Conservation (phyloP, 2,797 vertebrate species). For the Rhabdomys pumilio region DNA sequence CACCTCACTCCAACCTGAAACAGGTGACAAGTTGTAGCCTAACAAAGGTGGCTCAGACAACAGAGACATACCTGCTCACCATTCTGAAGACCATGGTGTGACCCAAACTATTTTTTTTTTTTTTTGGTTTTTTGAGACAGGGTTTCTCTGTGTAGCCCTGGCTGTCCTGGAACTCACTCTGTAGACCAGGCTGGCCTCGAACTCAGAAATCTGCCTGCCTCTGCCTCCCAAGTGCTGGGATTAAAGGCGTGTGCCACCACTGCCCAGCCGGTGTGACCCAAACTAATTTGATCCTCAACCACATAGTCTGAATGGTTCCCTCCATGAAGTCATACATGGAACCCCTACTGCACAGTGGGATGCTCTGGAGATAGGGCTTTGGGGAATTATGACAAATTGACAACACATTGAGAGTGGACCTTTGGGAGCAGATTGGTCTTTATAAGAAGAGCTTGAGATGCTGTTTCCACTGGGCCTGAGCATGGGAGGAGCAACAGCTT, state of each 20-base stretch:
- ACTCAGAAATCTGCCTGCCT: no score
- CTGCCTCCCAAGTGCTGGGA: no score
- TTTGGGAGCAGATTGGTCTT: not conserved
- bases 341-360: not conserved
- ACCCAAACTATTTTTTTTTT: no score
- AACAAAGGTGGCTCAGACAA: not conserved
- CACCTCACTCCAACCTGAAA: not conserved
- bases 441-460: not conserved
- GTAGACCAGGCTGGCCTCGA: no score
- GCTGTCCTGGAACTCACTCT: no score
- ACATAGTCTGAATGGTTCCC: not conserved
- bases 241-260: no score
- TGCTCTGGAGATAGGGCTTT: not conserved
- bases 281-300: not conserved
- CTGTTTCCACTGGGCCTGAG: not conserved
- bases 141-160: no score
- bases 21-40: not conserved
- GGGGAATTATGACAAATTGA: not conserved
- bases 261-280: no score
- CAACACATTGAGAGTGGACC: no score
- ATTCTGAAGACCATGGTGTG: not conserved
- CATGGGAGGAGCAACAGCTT: not conserved
- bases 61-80: not conserved
- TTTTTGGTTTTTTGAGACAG: no score
- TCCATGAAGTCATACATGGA: not conserved